Evolutionary conservation across 2,888 invertebrate genomes (phyloP).

Genomic region (Ormyrus nitidulus): DNA sequence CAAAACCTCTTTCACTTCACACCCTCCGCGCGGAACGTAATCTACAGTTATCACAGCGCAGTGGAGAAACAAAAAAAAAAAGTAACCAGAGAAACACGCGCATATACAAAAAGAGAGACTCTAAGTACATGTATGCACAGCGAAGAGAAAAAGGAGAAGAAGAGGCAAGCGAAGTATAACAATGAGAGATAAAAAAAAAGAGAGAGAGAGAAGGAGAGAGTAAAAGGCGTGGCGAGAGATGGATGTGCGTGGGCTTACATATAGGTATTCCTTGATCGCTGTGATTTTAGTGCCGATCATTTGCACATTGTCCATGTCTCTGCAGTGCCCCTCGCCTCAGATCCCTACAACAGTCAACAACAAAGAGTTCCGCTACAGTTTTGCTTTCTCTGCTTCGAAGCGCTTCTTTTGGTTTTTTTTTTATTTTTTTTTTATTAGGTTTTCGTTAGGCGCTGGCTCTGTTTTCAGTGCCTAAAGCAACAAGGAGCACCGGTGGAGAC

Average conservation of each 20-base stretch:
- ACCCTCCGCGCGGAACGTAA: not conserved
- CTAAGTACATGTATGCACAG: conserved; percentile 1
- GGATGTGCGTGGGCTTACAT: conserved; percentile 69
- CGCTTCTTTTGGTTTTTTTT: conserved; percentile 31
- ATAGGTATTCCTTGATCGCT: conserved; percentile 76
- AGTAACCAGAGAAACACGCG: not conserved
- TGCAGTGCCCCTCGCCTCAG: conserved; percentile 71
- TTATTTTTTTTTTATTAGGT: conserved; percentile 12
- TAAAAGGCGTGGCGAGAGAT: conserved; percentile 56
- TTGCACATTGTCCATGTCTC: conserved; percentile 75
- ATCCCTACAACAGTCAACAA: conserved; percentile 74
- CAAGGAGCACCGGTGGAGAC: conserved; percentile 65
- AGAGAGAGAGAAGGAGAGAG: conserved; percentile 31
- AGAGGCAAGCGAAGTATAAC: conserved; percentile 5
- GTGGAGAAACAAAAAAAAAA: not conserved
- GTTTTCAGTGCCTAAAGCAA: conserved; percentile 56
- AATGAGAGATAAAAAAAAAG: conserved; percentile 13
- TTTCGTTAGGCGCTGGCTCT: conserved; percentile 1
- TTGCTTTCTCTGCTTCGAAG: conserved; percentile 29
- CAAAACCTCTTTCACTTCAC: conserved; percentile 12
- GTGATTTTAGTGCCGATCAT: conserved; percentile 75
- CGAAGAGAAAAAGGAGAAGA: not conserved
- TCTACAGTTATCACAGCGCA: not conserved
- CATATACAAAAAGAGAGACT: not conserved
- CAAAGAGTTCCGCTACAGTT: conserved; percentile 71